A percentile compares a stretch with the other conserved stretches of the same genome.
These are phyloP conservation scores for Gavia stellata DNA, from an alignment of 2,113 vertebrate species.

Conservation along the genomic window DNA sequence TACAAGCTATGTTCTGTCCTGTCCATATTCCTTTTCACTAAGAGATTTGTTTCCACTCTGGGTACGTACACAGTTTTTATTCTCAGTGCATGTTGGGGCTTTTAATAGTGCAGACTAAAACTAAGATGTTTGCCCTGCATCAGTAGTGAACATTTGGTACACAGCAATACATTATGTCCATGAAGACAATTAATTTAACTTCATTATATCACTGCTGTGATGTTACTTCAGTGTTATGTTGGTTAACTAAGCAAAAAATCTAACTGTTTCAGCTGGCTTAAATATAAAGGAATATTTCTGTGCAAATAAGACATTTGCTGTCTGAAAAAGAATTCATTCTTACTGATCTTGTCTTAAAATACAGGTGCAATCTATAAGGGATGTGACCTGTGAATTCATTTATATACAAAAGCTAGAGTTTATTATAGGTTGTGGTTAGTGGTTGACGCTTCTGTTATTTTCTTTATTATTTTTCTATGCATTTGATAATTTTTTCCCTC, in stretches of 20 bases:
- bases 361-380: not conserved
- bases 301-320: not conserved
- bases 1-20: not conserved
- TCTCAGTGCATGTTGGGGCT: not conserved
- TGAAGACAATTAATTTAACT: not conserved
- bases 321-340: not conserved
- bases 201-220: not conserved
- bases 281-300: not conserved
- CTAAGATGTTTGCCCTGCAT: not conserved
- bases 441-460: not conserved
- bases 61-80: not conserved
- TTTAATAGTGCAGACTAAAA: not conserved
- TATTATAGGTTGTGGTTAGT: not conserved
- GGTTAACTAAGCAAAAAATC: not conserved
- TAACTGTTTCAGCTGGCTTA: not conserved
- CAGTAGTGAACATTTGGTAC: not conserved
- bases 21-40: not conserved
- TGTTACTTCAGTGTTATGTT: not conserved
- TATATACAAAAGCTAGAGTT: not conserved
- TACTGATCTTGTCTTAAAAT: not conserved
- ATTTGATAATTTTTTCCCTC: not conserved
- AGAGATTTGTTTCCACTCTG: not conserved
- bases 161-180: not conserved
- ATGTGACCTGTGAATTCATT: not conserved
- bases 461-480: not conserved